Evolutionary conservation across 1,140 invertebrate species (phyloP).

Genomic region (Drosophila repletoides): DNA sequence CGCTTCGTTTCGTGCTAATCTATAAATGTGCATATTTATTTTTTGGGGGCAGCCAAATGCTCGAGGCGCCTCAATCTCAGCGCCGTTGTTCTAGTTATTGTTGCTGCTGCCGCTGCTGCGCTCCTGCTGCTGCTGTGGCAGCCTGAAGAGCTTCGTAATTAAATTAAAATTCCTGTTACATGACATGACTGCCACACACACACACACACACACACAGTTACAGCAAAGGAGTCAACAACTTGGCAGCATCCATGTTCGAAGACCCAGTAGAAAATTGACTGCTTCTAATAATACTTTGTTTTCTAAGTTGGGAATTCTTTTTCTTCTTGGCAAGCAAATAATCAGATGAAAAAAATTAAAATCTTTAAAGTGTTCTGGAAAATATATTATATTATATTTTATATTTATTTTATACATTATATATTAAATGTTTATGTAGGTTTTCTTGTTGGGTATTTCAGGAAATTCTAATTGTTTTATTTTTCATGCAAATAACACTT

Average conservation of each 20-base stretch:
- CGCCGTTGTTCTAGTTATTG: not conserved
- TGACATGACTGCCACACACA: slow-evolving; percentile 62
- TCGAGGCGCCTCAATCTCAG: slow-evolving; percentile 28
- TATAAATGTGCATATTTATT: slow-evolving; percentile 56
- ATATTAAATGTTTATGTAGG: too few species aligned
- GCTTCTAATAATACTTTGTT: too few species aligned
- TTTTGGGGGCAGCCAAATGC: slow-evolving; percentile 6
- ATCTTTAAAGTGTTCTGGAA: too few species aligned
- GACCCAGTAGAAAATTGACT: too few species aligned
- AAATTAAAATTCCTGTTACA: slow-evolving; percentile 78
- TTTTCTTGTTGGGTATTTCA: too few species aligned
- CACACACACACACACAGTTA: slow-evolving; percentile 28
- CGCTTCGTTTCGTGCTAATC: slow-evolving; percentile 44
- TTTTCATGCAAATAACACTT: too few species aligned
- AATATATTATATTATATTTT: too few species aligned
- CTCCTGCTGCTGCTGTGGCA: slow-evolving; percentile 8
- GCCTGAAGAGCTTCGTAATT: slow-evolving; percentile 55
- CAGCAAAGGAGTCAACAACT: slow-evolving; percentile 41
- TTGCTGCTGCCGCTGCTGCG: not conserved
- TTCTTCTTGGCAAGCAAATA: too few species aligned
- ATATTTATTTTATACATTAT: too few species aligned
- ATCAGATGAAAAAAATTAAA: too few species aligned
- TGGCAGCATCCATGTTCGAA: slow-evolving; percentile 45
- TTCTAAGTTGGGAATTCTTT: too few species aligned
- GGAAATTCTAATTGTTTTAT: too few species aligned